Conservation (phyloP, 2,797 vertebrate species). For the Molossus molossus region DNA sequence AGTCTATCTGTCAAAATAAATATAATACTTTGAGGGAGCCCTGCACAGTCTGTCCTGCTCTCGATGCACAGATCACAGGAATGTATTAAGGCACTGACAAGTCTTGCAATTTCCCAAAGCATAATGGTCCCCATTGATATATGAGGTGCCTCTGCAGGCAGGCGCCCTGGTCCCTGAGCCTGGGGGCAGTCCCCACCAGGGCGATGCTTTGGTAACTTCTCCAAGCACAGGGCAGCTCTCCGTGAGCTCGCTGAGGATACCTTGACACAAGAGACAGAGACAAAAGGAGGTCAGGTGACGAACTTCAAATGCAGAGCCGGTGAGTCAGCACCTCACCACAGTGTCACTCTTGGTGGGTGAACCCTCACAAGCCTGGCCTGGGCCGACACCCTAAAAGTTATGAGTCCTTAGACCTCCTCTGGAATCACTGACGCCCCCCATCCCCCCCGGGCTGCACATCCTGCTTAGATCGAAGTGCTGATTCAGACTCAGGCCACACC, state of each 20-base stretch:
- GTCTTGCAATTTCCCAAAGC: neutral
- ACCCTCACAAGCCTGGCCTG: neutral
- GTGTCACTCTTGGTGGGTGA: neutral
- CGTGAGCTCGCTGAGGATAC: neutral
- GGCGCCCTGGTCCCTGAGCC: neutral
- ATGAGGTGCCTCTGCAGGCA: neutral
- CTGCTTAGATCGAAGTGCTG: slow-evolving; percentile 3
- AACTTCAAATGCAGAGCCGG: slow-evolving; percentile 57
- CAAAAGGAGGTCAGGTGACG: neutral
- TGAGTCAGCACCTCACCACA: slow-evolving; percentile 31
- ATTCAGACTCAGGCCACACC: neutral
- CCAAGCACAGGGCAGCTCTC: neutral
- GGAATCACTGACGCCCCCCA: neutral
- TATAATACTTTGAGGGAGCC: neutral
- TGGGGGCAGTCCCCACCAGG: neutral
- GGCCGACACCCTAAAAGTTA: neutral
- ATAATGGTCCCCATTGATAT: neutral
- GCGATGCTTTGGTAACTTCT: neutral
- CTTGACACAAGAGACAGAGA: slow-evolving; percentile 10
- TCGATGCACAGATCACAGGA: neutral
- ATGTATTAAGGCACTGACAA: neutral
- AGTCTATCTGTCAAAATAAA: slow-evolving; percentile 3
- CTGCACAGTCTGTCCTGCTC: neutral
- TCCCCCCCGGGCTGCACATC: neutral
- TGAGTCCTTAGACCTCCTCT: neutral